Base-by-base conservation (phyloP, 1,140 invertebrate genomes). In the Ceratosolen fusciceps region DNA sequence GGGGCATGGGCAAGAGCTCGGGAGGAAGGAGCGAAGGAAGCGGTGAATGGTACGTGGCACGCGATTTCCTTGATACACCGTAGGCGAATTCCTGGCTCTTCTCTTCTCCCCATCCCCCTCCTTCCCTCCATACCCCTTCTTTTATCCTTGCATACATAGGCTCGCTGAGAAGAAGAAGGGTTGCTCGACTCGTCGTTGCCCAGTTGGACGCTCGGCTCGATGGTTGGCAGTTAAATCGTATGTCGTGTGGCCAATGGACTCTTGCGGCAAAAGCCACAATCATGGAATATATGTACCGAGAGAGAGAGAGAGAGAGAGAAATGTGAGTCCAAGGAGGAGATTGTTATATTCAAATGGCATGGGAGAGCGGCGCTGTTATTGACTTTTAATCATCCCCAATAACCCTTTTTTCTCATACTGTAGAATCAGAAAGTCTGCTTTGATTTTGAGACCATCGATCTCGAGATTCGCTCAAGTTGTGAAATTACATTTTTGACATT, bases 11-110 rank as follows among this genome's bases (percentile, higher is more conserved):
- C 24, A 10, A 12, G 43, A n/a, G 31, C 29, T 10, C 29, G 31
- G 19, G 26, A 37, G 21, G 31, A 14, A 16, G n/a, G n/a, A 19
- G 14, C 62, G 24, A 26, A n/a, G 19, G 71, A 58, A 10, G 9
- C 0, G 26, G 39, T 16, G 39, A 74, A 74, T 62, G 73, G 0
- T 39, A 60, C 24, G 54, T 29, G 72, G 54, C 72, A 74, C 72
- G 72, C 72, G 54, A 74, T 74, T 1, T 21, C 31, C 3, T 71
- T 29, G 68, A 71, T 52, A 43, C 65, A 47, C 68, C 31, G 0
- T 71, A 16, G 70, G 31, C 31, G 16, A 56, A 54, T 72, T 54
- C 43, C 29, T 52, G 7, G 68, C 21, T 31, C 60, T 37, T n/a
- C 24, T 43, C 19, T 12, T 37, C 65, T 29, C 24, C 31, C 37